These are phyloP conservation scores for Tinea semifulvella DNA, from an alignment of 2,888 invertebrate genomes.

Conservation along the genomic window DNA sequence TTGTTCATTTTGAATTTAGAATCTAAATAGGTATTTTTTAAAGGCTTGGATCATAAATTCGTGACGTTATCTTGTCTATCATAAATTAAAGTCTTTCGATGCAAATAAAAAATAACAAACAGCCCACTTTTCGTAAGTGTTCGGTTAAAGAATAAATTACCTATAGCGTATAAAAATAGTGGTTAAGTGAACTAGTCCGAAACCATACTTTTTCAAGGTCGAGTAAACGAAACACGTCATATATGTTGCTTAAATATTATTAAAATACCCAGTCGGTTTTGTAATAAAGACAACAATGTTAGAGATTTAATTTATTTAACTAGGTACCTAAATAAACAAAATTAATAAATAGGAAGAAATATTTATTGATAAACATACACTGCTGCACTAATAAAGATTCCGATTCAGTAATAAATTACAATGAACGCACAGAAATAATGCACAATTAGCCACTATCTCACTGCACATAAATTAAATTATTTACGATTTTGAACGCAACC, in stretches of 20 bases:
- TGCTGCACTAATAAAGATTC: constrained; percentile 2
- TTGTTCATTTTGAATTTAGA: too few relatives aligned
- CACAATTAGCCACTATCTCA: not conserved
- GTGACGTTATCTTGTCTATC: too few relatives aligned
- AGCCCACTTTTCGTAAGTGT: not conserved
- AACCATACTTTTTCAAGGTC: not conserved
- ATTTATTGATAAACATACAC: too few relatives aligned
- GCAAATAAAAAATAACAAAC: not conserved
- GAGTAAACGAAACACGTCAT: not conserved
- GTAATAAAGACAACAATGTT: too few relatives aligned
- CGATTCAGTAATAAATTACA: not conserved
- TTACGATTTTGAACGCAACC: constrained; percentile 6
- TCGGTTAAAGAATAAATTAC: not conserved
- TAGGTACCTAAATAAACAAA: too few relatives aligned
- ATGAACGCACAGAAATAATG: not conserved
- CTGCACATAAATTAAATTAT: not conserved
- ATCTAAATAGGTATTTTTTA: not conserved
- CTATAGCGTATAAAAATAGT: not conserved
- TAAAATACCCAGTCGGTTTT: too few relatives aligned
- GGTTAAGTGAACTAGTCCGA: not conserved
- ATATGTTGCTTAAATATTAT: not conserved
- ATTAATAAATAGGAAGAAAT: too few relatives aligned
- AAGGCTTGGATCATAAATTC: not conserved
- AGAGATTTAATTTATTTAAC: too few relatives aligned
- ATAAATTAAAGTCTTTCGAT: not conserved